Evolutionary conservation across 2,797 vertebrate genomes (phyloP).

Genomic region (Fringilla coelebs): DNA sequence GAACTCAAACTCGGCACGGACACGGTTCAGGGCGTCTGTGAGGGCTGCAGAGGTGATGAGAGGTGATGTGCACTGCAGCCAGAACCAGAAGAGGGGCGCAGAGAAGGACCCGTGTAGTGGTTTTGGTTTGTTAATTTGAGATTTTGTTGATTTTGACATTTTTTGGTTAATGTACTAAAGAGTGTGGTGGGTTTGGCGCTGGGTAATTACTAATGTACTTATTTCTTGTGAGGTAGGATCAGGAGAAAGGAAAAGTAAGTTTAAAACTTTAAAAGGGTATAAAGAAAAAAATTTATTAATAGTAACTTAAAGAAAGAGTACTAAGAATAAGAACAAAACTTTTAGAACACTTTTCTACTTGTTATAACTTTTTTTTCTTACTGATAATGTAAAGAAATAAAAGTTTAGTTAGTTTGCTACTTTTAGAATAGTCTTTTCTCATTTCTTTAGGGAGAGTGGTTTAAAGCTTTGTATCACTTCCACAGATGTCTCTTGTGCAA

Average conservation of each 20-base stretch:
- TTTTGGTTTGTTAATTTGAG: not conserved
- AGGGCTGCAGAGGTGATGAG: slow-evolving; percentile 68
- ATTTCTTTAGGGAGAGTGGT: not conserved
- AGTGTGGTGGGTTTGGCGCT: not conserved
- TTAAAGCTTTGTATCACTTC: not conserved
- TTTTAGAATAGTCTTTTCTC: not conserved
- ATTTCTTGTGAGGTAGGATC: not conserved
- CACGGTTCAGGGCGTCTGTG: slow-evolving; percentile 52
- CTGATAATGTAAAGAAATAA: not conserved
- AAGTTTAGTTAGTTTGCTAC: not conserved
- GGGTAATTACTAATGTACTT: not conserved
- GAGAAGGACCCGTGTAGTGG: not conserved
- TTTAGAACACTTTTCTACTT: not conserved
- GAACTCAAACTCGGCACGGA: slow-evolving; percentile 87
- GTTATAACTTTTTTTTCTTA: not conserved
- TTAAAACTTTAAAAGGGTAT: not conserved
- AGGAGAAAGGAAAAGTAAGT: not conserved
- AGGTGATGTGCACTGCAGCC: slow-evolving; percentile 4
- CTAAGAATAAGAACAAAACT: not conserved
- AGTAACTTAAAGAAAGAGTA: not conserved
- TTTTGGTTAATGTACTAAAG: not conserved
- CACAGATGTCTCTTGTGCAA: not conserved
- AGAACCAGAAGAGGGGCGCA: accelerated
- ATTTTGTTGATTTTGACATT: not conserved
- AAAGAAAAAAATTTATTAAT: not conserved